These are phyloP conservation scores for Ptychobarbus kaznakovi DNA, from an alignment of 2,797 vertebrate species.

Conservation along the genomic window DNA sequence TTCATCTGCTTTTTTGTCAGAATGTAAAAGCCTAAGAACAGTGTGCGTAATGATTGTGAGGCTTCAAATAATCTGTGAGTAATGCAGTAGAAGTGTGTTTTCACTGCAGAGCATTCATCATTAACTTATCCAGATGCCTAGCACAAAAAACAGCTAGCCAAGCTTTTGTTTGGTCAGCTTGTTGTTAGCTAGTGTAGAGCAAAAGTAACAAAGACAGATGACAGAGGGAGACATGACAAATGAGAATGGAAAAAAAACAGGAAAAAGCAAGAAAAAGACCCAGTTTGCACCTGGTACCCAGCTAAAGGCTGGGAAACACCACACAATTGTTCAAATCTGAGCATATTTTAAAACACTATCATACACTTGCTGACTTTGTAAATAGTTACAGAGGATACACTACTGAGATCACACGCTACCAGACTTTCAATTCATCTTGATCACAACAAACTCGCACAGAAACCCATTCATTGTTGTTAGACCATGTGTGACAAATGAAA, in stretches of 20 bases:
- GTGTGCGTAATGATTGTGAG: conserved; percentile 15
- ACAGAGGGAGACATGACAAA: conserved; percentile 13
- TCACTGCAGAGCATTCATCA: conserved; percentile 37
- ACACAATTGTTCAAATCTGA: background rate
- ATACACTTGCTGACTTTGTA: background rate
- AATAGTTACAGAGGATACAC: background rate
- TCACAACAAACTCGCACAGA: background rate
- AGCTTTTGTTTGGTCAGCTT: conserved; percentile 44
- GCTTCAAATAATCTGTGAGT: conserved; percentile 39
- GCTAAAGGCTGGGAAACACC: background rate
- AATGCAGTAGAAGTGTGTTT: conserved; percentile 25
- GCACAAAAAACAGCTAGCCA: conserved; percentile 32
- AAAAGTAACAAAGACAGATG: conserved; percentile 35
- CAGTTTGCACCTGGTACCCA: background rate
- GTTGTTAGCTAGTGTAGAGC: conserved; percentile 34
- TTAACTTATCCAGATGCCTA: conserved; percentile 50
- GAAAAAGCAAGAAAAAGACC: background rate
- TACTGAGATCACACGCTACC: background rate
- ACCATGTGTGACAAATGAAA: background rate
- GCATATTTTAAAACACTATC: background rate
- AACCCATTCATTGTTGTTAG: background rate
- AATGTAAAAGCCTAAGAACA: conserved; percentile 20
- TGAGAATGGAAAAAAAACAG: background rate
- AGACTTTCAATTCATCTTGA: background rate
- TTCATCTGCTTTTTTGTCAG: background rate